phyloP scores from a whole-genome alignment of 2,797 vertebrate genomes.

The Cottoperca gobio region DNA sequence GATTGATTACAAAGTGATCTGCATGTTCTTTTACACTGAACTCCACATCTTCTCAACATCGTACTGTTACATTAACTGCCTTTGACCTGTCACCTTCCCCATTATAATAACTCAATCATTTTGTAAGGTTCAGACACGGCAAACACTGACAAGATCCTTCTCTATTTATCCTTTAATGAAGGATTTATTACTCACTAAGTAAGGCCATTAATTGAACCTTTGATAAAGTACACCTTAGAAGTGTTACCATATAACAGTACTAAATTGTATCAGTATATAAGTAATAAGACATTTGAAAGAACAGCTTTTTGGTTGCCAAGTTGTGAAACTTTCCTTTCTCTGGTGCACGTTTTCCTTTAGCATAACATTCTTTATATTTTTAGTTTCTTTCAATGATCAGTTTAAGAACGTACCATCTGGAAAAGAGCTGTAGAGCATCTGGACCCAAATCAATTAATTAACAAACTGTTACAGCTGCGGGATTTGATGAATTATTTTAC shows the following conservation, averaged over 20 bases:
- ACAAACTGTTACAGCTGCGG: background rate
- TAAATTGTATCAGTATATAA: background rate
- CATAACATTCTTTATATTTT: background rate
- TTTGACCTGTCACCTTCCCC: slow-evolving; percentile 7
- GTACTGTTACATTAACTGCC: background rate
- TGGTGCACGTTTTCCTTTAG: background rate
- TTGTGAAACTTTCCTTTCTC: background rate
- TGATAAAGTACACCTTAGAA: background rate
- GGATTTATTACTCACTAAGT: background rate
- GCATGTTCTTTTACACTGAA: slow-evolving; percentile 14
- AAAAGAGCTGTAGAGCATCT: background rate
- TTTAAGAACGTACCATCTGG: slow-evolving; percentile 2
- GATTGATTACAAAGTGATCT: slow-evolving; percentile 32
- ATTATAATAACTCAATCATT: background rate
- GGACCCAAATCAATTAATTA: background rate
- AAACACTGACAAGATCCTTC: background rate
- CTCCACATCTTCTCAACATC: background rate
- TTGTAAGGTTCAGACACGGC: background rate
- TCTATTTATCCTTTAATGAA: background rate
- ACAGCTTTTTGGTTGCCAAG: background rate
- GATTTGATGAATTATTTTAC: background rate
- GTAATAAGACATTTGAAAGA: background rate
- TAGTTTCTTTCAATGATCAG: background rate
- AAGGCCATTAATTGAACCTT: background rate
- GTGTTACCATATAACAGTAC: background rate